phyloP scores from a whole-genome alignment of 1,140 invertebrate species.

The Goniozus legneri region DNA sequence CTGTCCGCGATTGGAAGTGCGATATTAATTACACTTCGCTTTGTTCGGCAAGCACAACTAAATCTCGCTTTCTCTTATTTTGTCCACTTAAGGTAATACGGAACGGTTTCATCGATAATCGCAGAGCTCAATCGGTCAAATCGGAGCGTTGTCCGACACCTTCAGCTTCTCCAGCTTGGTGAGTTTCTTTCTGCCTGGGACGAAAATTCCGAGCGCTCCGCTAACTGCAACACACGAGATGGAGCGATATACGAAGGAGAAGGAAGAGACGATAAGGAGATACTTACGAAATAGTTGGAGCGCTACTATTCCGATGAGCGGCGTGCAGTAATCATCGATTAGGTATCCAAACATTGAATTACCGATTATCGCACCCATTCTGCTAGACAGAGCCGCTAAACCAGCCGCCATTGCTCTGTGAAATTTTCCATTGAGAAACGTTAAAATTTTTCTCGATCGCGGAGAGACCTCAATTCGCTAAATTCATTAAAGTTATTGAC shows the following conservation, averaged over 20 bases:
- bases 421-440: no score
- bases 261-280: neutral
- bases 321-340: slow-evolving; percentile 43
- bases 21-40: no score
- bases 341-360: slow-evolving; percentile 45
- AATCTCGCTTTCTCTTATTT: no score
- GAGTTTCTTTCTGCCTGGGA: slow-evolving; percentile 20
- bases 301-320: slow-evolving; percentile 37
- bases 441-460: no score
- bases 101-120: no score
- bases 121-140: no score
- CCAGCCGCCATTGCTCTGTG: slow-evolving; percentile 46
- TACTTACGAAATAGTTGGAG: slow-evolving; percentile 38
- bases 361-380: slow-evolving; percentile 39
- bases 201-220: slow-evolving; percentile 21
- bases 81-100: no score
- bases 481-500: no score
- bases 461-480: no score
- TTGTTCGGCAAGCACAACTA: no score
- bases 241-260: neutral
- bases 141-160: no score
- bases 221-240: slow-evolving; percentile 27
- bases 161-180: neutral
- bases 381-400: slow-evolving; percentile 38
- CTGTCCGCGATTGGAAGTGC: no score